Percentiles rank a stretch among this genome's conserved stretches.
Conservation (phyloP, 2,888 invertebrate genomes). For the Cheilosia urbana region DNA sequence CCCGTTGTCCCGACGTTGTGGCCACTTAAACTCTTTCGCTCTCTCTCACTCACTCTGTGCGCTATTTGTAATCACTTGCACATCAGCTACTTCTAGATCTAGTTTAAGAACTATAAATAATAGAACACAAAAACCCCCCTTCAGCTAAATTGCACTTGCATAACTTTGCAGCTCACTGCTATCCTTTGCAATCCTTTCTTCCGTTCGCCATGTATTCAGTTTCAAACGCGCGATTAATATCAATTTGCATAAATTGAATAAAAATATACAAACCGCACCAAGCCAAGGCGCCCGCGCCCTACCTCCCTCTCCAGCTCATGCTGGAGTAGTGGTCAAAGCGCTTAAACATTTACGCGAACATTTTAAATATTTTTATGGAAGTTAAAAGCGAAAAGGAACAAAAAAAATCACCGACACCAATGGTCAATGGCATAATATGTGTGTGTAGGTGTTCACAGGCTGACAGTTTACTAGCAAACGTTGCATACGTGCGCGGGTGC, state of each 20-base stretch:
- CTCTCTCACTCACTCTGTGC: conserved; percentile 4
- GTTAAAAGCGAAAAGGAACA: conserved; percentile 3
- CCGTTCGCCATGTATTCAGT: conserved; percentile 15
- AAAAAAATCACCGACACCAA: conserved; percentile 14
- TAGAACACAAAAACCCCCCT: conserved; percentile 1
- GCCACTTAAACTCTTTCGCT: conserved; percentile 4
- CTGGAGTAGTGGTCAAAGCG: conserved; percentile 24
- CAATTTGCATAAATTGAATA: conserved; percentile 69
- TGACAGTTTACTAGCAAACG: conserved; percentile 36
- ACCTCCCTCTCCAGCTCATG: no score
- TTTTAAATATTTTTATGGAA: conserved; percentile 55
- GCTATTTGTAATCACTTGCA: conserved; percentile 19
- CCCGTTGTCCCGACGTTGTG: not conserved
- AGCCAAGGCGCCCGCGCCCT: conserved; percentile 1
- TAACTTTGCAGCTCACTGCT: conserved; percentile 4
- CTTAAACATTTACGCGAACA: conserved; percentile 66
- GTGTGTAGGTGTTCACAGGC: conserved; percentile 18
- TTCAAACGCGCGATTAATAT: conserved; percentile 58
- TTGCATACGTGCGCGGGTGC: conserved; percentile 27
- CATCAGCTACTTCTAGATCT: not conserved
- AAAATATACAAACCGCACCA: conserved; percentile 36
- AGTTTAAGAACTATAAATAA: conserved; percentile 37
- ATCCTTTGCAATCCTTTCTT: conserved; percentile 20
- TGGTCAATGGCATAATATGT: conserved; percentile 18
- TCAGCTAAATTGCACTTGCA: conserved; percentile 23